Evolutionary conservation across 2,113 vertebrate genomes (phyloP), one percentile per base, ranked within the genome.

Genomic region (Vanacampus margaritifer): DNA sequence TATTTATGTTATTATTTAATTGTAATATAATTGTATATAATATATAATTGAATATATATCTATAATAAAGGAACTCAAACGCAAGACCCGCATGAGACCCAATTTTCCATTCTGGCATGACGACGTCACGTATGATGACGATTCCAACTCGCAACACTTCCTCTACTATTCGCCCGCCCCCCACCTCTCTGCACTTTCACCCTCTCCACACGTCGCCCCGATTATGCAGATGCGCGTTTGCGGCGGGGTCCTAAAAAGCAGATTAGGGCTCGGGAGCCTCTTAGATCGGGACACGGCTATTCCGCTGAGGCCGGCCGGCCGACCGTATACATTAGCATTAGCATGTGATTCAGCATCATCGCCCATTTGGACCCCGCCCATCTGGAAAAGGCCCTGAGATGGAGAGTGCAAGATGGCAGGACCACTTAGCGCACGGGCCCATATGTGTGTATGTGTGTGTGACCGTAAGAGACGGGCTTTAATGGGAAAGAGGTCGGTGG

Each of bases 141-240:
- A 5, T 3, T 62, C 37, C 60, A 8, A 24, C 59, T 43, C 13
- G 24, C 51, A 54, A 54, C 36, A 39, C 32, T 24, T 2, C 37
- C 35, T 16, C 32, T 17, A 16, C 13, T 5, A 37, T 24, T 4
- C 32, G 19, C 46, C 12, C 16, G 14, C 19, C 23, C 10, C 19
- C n/a, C 32, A 7, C 32, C 17, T 51, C 57, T 24, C 13, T 59
- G 5, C 80, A 87, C 86, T 74, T 80, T 79, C 76, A 91, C 87
- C 82, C 90, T 80, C 80, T 89, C 92, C 93, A 94, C 92, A 94
- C 93, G 94, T 95, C 95, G 90, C 90, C 88, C 86, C 82, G 93
- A 96, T 95, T 94, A 96, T 95, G 95, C 89, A 93, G 90, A 94
- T 94, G 90, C 93, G 89, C 71, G 83, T 93, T 91, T 89, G 82